phyloP scores from a whole-genome alignment of 2,113 vertebrate genomes.

The Melospiza georgiana region DNA sequence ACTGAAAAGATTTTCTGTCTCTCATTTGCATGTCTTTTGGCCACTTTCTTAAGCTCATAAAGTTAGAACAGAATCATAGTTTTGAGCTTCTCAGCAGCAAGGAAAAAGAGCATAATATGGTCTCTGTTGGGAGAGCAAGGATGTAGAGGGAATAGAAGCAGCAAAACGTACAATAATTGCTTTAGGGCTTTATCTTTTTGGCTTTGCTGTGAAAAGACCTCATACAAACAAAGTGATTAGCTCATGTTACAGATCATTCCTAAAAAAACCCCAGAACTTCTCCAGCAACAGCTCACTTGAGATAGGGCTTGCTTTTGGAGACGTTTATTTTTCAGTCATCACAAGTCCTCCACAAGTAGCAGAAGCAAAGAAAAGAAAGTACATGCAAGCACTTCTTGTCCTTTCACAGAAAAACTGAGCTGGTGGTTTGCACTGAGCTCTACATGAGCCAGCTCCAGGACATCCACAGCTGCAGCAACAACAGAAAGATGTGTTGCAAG shows the following conservation, averaged over 20 bases:
- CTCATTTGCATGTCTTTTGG: constrained; percentile 40
- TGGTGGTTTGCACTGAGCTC: neutral
- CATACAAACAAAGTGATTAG: constrained; percentile 14
- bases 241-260: neutral
- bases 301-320: neutral
- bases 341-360: neutral
- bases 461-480: constrained; percentile 21
- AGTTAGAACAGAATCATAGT: constrained; percentile 17
- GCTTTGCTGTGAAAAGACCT: neutral
- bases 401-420: neutral
- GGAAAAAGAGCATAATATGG: neutral
- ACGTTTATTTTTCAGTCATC: neutral
- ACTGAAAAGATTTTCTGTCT: neutral
- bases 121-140: neutral
- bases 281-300: neutral
- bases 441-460: neutral
- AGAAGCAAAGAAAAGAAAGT: neutral
- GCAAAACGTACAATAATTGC: constrained; percentile 1
- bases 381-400: neutral
- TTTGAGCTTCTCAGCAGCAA: constrained; percentile 16
- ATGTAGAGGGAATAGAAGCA: neutral
- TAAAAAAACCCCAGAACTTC: neutral
- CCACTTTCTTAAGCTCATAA: constrained; percentile 13
- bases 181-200: constrained; percentile 6
- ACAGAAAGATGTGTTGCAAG: neutral